Conservation (phyloP, 2,797 vertebrate species). For the Pangasius mekongensis region DNA sequence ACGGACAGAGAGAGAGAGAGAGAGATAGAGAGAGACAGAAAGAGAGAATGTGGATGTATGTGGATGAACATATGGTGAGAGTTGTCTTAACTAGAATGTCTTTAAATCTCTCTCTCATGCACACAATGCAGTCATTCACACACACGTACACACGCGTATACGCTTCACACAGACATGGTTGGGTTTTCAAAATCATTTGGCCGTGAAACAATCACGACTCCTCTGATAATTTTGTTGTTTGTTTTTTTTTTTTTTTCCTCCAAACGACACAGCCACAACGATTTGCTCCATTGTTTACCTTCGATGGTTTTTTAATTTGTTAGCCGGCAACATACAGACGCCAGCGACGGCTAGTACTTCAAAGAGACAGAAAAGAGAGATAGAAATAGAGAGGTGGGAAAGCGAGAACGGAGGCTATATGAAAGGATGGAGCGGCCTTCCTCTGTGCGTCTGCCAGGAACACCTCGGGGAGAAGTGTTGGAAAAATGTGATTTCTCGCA, state of each 20-base stretch:
- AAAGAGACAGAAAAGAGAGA: conserved; percentile 59
- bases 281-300: conserved; percentile 64
- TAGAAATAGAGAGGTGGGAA: conserved; percentile 52
- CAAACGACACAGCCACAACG: conserved; percentile 64
- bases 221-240: conserved; percentile 35
- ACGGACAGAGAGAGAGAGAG: conserved; percentile 31
- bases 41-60: conserved; percentile 62
- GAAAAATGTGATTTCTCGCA: conserved; percentile 79
- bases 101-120: conserved; percentile 54
- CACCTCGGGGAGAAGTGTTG: conserved; percentile 80
- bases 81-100: conserved; percentile 66
- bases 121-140: conserved; percentile 1
- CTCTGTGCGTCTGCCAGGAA: conserved; percentile 78
- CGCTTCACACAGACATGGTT: conserved; percentile 51
- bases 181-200: conserved; percentile 48
- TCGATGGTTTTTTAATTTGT: conserved; percentile 61
- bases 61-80: conserved; percentile 74
- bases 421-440: conserved; percentile 79
- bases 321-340: conserved; percentile 68
- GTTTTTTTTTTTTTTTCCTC: conserved; percentile 36
- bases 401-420: conserved; percentile 71
- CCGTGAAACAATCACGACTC: conserved; percentile 57
- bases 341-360: conserved; percentile 80
- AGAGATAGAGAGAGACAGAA: conserved; percentile 49
- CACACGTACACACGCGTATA: conserved; percentile 33